Evolutionary conservation across 1,140 invertebrate species (phyloP), one percentile per base, ranked within the genome.

Genomic region (Acyrthosiphon pisum): DNA sequence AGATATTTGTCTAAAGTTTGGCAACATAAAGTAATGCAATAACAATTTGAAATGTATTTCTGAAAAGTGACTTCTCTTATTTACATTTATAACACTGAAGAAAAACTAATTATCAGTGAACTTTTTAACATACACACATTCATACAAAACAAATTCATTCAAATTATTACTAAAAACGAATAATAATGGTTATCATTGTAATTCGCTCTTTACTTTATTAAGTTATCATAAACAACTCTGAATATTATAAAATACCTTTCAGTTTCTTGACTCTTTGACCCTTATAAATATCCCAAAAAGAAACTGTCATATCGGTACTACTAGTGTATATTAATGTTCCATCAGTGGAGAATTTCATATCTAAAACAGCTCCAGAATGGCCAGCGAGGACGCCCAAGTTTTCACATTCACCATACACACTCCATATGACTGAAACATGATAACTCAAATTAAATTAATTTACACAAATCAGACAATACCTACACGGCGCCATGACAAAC

Each of bases 381-480:
- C 99, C 99, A 90, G 97, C 96, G 96, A 99, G 96, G 20, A 97
- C 96, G 94, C 98, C 98, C 94, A 99, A 97, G 95, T 99, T 99
- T 94, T 99, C 99, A 96, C 99, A 99, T 95, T 99, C 99, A 9
- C 98, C 99, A 95, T 99, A 99, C 6, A 99, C 98, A 95, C 98
- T 99, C 99, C 99, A 99, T 94, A 99, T 96, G 95, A 98, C 98
- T 99, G 95, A 93, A 96, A 96, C 46, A 94, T 22, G 94, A 94
- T 94, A 81, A 94, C 6, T 76, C 18, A 20, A 88, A 56, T 30
- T 23, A 89, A 56, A 56, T 11, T 35, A 89, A 56, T 30, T 2
- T 48, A 88, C 23, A 88, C 7, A n/a, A 11, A 0, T 68, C 11
- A 14, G 9, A 30, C 11, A 30, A 68, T 68, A 68, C 3, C 9